Conservation (phyloP, 2,797 vertebrate species). For the Thalassophryne amazonica region DNA sequence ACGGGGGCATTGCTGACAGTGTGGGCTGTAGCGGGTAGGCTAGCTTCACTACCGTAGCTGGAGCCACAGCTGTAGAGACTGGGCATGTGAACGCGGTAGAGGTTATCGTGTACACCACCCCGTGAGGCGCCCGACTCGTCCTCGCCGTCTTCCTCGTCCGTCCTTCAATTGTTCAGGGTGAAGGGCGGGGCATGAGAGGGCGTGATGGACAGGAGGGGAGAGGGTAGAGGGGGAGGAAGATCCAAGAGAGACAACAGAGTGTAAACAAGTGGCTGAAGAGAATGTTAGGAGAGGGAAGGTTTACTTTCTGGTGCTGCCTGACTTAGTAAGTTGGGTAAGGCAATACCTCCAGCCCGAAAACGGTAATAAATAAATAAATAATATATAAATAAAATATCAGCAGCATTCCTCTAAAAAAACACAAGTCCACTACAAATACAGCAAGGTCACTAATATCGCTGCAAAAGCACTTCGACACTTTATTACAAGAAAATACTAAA, state of each 20-base stretch:
- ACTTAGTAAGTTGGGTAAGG: slow-evolving; percentile 33
- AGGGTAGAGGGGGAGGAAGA: slow-evolving; percentile 49
- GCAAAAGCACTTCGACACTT: slow-evolving; percentile 2
- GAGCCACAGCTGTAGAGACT: slow-evolving; percentile 98
- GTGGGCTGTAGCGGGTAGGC: slow-evolving; percentile 97
- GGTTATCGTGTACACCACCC: slow-evolving; percentile 88
- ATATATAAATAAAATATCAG: slow-evolving; percentile 36
- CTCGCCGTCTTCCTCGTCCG: slow-evolving; percentile 92
- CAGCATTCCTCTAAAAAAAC: slow-evolving; percentile 39
- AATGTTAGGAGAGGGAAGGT: slow-evolving; percentile 54
- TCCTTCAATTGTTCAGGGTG: slow-evolving; percentile 70
- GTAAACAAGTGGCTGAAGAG: slow-evolving; percentile 72
- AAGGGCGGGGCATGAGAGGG: slow-evolving; percentile 54
- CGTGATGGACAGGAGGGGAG: slow-evolving; percentile 40
- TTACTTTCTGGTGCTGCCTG: slow-evolving; percentile 31
- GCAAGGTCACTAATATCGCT: background rate
- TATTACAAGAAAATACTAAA: background rate
- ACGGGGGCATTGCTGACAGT: slow-evolving; percentile 99
- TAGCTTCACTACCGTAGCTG: slow-evolving; percentile 98
- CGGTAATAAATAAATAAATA: slow-evolving; percentile 51
- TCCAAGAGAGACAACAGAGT: slow-evolving; percentile 75
- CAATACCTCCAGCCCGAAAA: slow-evolving; percentile 52
- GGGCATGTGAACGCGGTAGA: slow-evolving; percentile 99
- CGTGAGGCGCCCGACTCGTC: slow-evolving; percentile 87
- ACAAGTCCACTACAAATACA: slow-evolving; percentile 34